Evolutionary conservation across 2,888 invertebrate genomes (phyloP).

Genomic region (Orthosia gothica): DNA sequence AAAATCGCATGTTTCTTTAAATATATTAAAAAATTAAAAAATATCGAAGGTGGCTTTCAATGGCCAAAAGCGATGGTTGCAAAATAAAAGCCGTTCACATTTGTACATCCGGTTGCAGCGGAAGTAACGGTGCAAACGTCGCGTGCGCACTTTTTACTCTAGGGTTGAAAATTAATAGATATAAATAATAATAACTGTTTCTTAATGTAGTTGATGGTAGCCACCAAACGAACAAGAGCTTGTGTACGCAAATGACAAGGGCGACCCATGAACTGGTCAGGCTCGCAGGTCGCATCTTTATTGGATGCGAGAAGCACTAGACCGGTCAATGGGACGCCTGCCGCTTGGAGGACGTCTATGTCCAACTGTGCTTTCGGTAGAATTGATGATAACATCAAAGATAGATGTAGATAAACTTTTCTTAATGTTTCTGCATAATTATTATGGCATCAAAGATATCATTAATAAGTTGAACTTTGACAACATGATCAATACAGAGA

Average conservation of each 20-base stretch:
- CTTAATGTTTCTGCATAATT: too few species aligned
- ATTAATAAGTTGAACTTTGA: background rate
- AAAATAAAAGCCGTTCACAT: constrained; percentile 71
- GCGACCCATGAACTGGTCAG: background rate
- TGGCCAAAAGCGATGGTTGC: constrained; percentile 44
- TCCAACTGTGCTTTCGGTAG: too few species aligned
- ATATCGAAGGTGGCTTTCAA: constrained; percentile 39
- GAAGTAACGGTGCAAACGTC: constrained; percentile 83
- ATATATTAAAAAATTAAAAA: constrained; percentile 27
- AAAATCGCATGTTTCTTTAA: constrained; percentile 9
- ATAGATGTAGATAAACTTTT: too few species aligned
- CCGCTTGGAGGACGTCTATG: too few species aligned
- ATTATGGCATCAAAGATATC: background rate
- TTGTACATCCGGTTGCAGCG: constrained; percentile 76
- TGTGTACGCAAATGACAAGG: background rate
- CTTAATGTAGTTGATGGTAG: background rate
- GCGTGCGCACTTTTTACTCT: constrained; percentile 74
- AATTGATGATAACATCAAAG: too few species aligned
- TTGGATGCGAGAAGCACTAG: too few species aligned
- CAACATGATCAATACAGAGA: background rate
- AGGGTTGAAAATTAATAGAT: constrained; percentile 45
- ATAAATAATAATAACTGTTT: background rate
- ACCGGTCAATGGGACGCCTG: too few species aligned
- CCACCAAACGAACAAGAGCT: too few species aligned
- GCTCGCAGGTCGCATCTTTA: too few species aligned